Evolutionary conservation across 2,797 vertebrate genomes (phyloP), one percentile per base, ranked within the genome.

Genomic region (Crocodylus rhombifer): DNA sequence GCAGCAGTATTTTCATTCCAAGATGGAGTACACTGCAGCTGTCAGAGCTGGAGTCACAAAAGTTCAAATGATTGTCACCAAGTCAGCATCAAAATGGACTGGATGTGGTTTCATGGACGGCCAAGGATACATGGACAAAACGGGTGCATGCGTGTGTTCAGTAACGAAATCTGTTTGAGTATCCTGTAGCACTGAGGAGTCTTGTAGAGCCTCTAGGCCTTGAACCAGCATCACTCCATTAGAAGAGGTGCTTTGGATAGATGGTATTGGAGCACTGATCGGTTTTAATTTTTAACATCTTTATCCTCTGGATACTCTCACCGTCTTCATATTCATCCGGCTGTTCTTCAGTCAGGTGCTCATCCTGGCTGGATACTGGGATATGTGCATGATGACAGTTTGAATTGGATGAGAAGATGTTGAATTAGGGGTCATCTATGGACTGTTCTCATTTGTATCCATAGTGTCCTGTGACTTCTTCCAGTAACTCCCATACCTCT

Each of bases 131-230:
- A 76, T 2, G 7, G 84, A 15, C 17, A 16, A 90, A 51, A 51
- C 10, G 9, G 42, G 10, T 51, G 9, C 42, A 11, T 51, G 42
- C 10, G 42, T 51, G 42, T 51, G 42, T 10, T 51, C 10, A 10
- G 42, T 51, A 10, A 51, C 42, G 9, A 42, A 63, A 79, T 77
- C 74, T 79, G 0, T 89, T 7, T 91, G 81, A 80, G 79, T 92
- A 86, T 84, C 65, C 82, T 62, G 80, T 1, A 36, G 85, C 76
- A 51, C 42, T 51, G 42, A 51, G 42, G 42, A 91, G 83, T 17
- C 56, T 55, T 80, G 90, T 77, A 87, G 79, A 64, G 73, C 81
- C 88, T 73, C 80, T 75, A 84, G 86, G 93, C 90, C 84, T 36
- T 74, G 56, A 90, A 33, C 25, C 67, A 25, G 84, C 83, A 78